Base-by-base conservation (phyloP, 2,113 vertebrate species). In the Pelecanus crispus region DNA sequence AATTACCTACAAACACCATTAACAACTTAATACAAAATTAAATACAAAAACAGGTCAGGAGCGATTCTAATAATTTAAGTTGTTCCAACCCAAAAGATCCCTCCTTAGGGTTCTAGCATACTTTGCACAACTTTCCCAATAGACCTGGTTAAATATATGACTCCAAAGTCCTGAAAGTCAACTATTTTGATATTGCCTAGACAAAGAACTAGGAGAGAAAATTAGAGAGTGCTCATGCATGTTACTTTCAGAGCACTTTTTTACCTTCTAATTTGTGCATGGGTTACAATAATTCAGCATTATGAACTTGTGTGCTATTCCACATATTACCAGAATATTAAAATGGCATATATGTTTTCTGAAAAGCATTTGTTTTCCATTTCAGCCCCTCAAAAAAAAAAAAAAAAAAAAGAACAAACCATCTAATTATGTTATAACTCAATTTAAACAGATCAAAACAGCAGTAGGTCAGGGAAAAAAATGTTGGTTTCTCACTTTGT, bases 61-160 rank as follows among this genome's bases (percentile, higher is more conserved):
- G 9, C 26, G 77, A 70, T 22, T 34, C 10, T 66, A 47, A 49
- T n/a, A 47, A 34, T 24, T 47, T 53, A 52, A 40, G 5, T 61
- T 71, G 17, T 18, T 84, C 6, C 31, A 59, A 31, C 5, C 13
- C 38, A 44, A 49, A 71, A 11, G 8, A 47, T 26, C 9, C 14
- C 7, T 58, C 10, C 19, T 71, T 56, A 12, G 15, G 10, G 13
- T n/a, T 71, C 56, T 25, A 47, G 11, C 9, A 47, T 13, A 66
- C 36, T 66, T n/a, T 11, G 21, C 10, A 62, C 17, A 56, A 47
- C 19, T 24, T 75, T 52, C 56, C 34, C 47, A 58, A 16, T 2
- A 38, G 12, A 56, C 1, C 11, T 50, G 1, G 0, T 78, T 73
- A 93, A 88, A 72, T 4, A 49, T 2, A 19, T 0, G 0, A 80